phyloP scores from a whole-genome alignment of 2,113 vertebrate genomes.

The Heterochromis multidens region DNA sequence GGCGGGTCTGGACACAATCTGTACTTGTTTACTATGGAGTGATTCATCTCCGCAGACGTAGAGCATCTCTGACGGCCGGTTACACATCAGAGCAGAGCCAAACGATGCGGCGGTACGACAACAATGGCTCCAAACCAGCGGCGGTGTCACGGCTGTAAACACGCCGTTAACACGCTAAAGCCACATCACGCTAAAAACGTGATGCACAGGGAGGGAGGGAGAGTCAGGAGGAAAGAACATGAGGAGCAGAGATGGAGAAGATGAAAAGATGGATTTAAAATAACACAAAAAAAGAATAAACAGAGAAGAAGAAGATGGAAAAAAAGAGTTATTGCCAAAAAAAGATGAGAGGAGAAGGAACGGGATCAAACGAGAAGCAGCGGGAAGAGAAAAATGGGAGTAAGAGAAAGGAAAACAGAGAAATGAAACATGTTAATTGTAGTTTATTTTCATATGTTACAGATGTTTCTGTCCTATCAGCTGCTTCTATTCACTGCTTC shows the following conservation, averaged over 20 bases:
- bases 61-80: slow-evolving; percentile 31
- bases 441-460: slow-evolving; percentile 24
- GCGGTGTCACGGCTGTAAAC: background rate
- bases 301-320: background rate
- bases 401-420: background rate
- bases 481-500: background rate
- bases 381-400: background rate
- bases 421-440: slow-evolving; percentile 25
- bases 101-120: background rate
- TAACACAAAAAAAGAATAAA: background rate
- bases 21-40: slow-evolving; percentile 33
- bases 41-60: slow-evolving; percentile 29
- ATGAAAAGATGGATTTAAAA: background rate
- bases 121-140: background rate
- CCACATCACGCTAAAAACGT: background rate
- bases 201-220: background rate
- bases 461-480: background rate
- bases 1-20: slow-evolving; percentile 16
- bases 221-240: background rate
- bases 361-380: background rate
- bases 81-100: slow-evolving; percentile 31
- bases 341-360: background rate
- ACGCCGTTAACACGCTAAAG: background rate
- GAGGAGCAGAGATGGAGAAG: background rate
- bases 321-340: background rate